Evolutionary conservation across 2,797 vertebrate species (phyloP).

Genomic region (Alosa sapidissima): DNA sequence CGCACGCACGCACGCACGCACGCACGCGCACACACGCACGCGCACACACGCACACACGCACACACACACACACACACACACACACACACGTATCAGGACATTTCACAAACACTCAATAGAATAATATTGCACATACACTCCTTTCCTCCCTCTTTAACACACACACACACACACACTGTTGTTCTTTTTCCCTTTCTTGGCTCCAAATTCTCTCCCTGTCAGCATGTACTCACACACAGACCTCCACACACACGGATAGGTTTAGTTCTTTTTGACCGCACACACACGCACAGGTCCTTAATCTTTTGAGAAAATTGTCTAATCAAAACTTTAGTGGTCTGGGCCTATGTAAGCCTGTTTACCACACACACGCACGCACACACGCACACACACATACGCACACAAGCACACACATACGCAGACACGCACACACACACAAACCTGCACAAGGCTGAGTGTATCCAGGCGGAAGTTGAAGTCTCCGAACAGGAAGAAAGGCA

Average conservation of each 20-base stretch:
- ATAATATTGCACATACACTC: neutral
- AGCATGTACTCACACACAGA: neutral
- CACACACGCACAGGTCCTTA: neutral
- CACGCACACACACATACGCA: conserved; percentile 34
- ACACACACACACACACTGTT: neutral
- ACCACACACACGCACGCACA: too few species aligned
- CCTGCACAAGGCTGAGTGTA: conserved; percentile 74
- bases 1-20: too few species aligned
- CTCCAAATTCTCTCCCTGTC: too few species aligned
- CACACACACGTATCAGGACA: neutral
- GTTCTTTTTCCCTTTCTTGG: neutral
- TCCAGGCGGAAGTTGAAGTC: conserved; percentile 85
- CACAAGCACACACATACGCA: conserved; percentile 5
- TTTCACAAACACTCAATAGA: neutral
- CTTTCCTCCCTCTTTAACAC: too few species aligned
- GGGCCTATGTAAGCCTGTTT: too few species aligned
- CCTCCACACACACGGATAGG: neutral
- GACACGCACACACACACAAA: conserved; percentile 46
- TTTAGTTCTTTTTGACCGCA: neutral
- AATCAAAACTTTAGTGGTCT: too few species aligned
- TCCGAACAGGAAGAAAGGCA: conserved; percentile 82
- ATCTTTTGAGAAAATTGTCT: too few species aligned
- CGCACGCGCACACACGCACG: too few species aligned
- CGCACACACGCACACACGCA: too few species aligned
- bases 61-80: conserved; percentile 39